Base-by-base conservation (phyloP, 1,140 invertebrate species). In the Ylistrum balloti region DNA sequence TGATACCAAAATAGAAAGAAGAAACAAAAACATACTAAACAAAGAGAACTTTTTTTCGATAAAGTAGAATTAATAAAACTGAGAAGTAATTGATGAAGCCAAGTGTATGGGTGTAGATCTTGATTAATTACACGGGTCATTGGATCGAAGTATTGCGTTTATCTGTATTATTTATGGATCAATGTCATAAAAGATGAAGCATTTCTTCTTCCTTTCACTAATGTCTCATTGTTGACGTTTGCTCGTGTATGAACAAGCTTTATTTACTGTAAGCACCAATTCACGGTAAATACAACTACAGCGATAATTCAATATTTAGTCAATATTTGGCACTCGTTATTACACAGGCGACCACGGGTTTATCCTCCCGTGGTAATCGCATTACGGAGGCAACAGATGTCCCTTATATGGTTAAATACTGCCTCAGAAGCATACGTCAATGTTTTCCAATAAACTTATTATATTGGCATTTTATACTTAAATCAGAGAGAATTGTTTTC, bases 271-370 rank as follows among this genome's bases (percentile, higher is more conserved):
- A 28, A 74, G 28, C 2, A 11, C 56, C 5, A 74, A 11, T 56
- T 56, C 45, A 7, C 45, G 45, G 9, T 74, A n/a, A 74, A 74
- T 74, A 74, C 15, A 11, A 28, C 56, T 74, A 28, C 22, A 11
- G 22, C n/a, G 28, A 74, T 74, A 74, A 74, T 74, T 74, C 56
- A 74, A 74, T 74, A 74, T 74, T 28, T 74, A 28, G 56, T 74
- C 56, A 74, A 74, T 74, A 74, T 74, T 74, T 74, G n/a, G 56
- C 56, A 74, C 56, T n/a, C 56, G 56, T n/a, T 74, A 74, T 74
- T 74, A 74, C 28, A 74, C 56, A n/a, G 28, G 22, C 56, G 22
- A 2, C 0, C 56, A 74, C 2, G 56, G 17, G 22, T 74, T 74
- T n/a, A 74, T 11, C 2, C 22, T 74, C 56, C 56, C 56, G 5